A percentile compares a stretch with the other conserved stretches of the same genome.
Conservation (phyloP, 2,888 invertebrate genomes). For the Gnatocerus cornutus region DNA sequence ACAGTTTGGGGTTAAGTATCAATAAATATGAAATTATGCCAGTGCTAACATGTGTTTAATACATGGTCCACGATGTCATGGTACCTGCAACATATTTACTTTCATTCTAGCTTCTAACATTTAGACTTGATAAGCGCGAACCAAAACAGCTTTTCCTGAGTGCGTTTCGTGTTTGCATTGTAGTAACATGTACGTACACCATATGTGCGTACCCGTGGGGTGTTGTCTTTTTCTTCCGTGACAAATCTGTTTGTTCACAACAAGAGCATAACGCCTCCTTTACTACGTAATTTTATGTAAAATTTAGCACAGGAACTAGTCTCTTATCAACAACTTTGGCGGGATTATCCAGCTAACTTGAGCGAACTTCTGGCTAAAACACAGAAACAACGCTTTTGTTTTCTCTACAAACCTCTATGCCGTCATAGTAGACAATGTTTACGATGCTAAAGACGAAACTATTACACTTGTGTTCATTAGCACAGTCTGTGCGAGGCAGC, state of each 20-base stretch:
- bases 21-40: too few relatives aligned
- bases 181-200: not conserved
- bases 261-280: slow-evolving; percentile 1
- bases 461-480: slow-evolving; percentile 4
- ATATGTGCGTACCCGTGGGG: not conserved
- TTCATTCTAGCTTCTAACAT: too few relatives aligned
- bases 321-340: not conserved
- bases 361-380: slow-evolving; percentile 1
- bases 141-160: not conserved
- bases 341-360: not conserved
- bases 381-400: not conserved
- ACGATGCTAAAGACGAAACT: slow-evolving; percentile 2
- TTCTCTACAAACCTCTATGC: not conserved
- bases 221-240: not conserved
- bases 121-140: not conserved
- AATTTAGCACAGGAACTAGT: slow-evolving; percentile 7
- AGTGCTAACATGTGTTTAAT: too few relatives aligned
- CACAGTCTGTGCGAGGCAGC: not conserved
- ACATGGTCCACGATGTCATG: too few relatives aligned
- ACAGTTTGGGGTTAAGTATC: too few relatives aligned
- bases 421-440: not conserved
- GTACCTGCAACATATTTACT: too few relatives aligned
- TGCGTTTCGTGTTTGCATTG: not conserved
- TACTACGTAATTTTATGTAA: slow-evolving; percentile 9
- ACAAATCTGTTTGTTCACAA: slow-evolving; percentile 14